phyloP scores from a whole-genome alignment of 2,113 vertebrate species.

The Willisornis vidua region DNA sequence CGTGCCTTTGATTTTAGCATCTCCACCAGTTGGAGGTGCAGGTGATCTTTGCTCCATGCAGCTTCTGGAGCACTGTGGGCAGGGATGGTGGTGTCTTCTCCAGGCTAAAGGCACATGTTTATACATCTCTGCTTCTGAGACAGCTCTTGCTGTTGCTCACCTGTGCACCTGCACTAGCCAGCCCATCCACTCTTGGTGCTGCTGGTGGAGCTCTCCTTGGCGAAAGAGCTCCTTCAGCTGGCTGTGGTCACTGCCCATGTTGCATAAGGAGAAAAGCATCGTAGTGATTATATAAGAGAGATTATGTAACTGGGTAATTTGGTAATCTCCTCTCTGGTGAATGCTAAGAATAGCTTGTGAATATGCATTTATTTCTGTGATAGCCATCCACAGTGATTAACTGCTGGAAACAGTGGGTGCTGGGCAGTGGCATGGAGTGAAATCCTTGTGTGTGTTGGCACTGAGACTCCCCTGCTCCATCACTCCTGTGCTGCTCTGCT shows the following conservation, averaged over 20 bases:
- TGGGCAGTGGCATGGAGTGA: accelerated
- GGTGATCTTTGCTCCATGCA: background rate
- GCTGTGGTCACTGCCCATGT: background rate
- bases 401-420: accelerated
- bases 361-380: background rate
- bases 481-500: background rate
- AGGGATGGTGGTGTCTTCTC: background rate
- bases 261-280: constrained; percentile 37
- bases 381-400: background rate
- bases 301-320: constrained; percentile 62
- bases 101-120: accelerated
- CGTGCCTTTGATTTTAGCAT: background rate
- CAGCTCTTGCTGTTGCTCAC: background rate
- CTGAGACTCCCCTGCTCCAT: accelerated
- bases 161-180: accelerated
- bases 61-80: background rate
- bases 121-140: background rate
- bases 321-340: constrained; percentile 45
- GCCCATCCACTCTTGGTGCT: accelerated
- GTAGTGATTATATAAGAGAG: constrained; percentile 56
- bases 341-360: background rate
- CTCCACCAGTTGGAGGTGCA: background rate
- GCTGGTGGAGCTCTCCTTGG: background rate
- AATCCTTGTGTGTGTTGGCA: background rate
- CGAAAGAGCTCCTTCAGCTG: background rate